Percentiles rank a stretch among this genome's conserved stretches.
phyloP scores from a whole-genome alignment of 2,797 vertebrate species.

The Neomorphus geoffroyi region DNA sequence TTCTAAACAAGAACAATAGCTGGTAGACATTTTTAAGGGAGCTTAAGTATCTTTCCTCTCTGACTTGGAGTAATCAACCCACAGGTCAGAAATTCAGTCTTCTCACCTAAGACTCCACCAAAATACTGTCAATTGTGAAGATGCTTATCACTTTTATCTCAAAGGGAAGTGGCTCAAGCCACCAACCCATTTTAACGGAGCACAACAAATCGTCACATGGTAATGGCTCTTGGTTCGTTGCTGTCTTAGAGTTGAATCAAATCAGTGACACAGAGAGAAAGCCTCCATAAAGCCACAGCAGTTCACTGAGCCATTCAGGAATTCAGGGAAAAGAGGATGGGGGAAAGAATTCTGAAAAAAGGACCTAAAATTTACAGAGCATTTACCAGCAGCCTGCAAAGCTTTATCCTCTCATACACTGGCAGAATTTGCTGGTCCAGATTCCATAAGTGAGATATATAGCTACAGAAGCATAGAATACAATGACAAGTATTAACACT shows the following conservation, averaged over 20 bases:
- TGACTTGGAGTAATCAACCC: neutral
- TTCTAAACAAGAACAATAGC: neutral
- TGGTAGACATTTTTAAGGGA: neutral
- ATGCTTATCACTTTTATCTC: neutral
- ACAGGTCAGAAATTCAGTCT: neutral
- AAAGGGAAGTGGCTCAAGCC: neutral
- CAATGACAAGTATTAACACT: neutral
- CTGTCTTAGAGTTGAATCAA: neutral
- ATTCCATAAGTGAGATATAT: neutral
- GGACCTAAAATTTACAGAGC: neutral
- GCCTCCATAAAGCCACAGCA: neutral
- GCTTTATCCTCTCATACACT: neutral
- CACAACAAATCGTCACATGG: neutral
- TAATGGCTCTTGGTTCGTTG: neutral
- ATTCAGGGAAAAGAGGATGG: neutral
- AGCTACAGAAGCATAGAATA: neutral
- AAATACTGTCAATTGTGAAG: neutral
- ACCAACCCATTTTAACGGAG: neutral
- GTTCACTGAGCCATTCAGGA: neutral
- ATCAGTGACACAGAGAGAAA: neutral
- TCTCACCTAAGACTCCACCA: neutral
- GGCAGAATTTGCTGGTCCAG: neutral
- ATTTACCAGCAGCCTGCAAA: neutral
- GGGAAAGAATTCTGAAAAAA: neutral
- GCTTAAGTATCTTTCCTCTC: neutral